phyloP scores from a whole-genome alignment of 2,113 vertebrate genomes.

The Sinocyclocheilus anophthalmus region DNA sequence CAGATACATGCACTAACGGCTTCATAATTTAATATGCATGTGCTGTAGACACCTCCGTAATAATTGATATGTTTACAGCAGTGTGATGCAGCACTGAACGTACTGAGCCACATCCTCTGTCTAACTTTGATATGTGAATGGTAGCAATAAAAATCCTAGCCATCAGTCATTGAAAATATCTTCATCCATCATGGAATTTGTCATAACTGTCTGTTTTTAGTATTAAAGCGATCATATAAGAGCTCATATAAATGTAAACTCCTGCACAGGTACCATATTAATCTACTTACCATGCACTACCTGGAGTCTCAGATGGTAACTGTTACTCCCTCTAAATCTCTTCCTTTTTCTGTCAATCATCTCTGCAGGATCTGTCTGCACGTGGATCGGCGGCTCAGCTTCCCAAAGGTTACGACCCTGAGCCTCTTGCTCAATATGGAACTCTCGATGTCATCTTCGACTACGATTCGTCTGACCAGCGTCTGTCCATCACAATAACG shows the following conservation, averaged over 20 bases:
- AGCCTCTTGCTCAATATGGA: slow-evolving; percentile 89
- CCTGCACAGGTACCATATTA: not conserved
- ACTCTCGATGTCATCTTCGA: slow-evolving; percentile 94
- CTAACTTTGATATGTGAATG: not conserved
- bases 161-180: not conserved
- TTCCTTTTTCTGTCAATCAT: not conserved
- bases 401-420: slow-evolving; percentile 91
- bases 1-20: not conserved
- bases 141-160: not conserved
- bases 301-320: not conserved
- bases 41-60: not conserved
- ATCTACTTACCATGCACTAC: not conserved
- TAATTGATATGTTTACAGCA: slow-evolving; percentile 22
- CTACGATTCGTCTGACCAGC: slow-evolving; percentile 92
- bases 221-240: not conserved
- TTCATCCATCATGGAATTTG: not conserved
- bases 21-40: slow-evolving; percentile 25
- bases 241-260: not conserved
- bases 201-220: not conserved
- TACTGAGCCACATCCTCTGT: not conserved
- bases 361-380: slow-evolving; percentile 85
- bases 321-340: not conserved
- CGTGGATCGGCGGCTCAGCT: slow-evolving; percentile 89
- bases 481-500: slow-evolving; percentile 91
- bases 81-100: not conserved